phyloP scores from a whole-genome alignment of 2,113 vertebrate species.

The Thomomys bottae region DNA sequence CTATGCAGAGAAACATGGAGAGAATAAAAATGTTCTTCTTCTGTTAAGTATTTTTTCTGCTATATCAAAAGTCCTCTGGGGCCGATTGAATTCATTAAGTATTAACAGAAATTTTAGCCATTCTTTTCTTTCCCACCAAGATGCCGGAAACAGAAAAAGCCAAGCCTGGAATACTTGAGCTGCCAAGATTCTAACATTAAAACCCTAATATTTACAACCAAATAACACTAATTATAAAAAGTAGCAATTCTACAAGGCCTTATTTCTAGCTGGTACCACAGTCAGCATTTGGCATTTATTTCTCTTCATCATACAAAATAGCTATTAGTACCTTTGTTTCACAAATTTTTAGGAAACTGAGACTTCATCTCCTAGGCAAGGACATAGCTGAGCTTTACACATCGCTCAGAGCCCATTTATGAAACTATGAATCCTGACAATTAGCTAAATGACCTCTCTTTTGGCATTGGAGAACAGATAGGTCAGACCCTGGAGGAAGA shows the following conservation, averaged over 20 bases:
- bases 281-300: neutral
- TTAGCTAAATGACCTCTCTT: neutral
- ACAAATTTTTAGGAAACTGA: neutral
- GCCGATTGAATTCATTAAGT: conserved; percentile 44
- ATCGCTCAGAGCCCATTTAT: neutral
- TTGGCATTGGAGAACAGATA: neutral
- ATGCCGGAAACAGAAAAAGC: neutral
- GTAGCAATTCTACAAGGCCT: neutral
- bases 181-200: neutral
- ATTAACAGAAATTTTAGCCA: neutral
- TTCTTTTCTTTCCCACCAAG: conserved; percentile 2
- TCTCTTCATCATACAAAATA: neutral
- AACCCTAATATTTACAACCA: neutral
- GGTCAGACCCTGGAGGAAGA: neutral
- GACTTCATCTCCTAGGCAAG: neutral
- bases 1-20: neutral
- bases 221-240: neutral
- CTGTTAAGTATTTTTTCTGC: neutral
- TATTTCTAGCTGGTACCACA: neutral
- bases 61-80: neutral
- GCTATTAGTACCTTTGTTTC: neutral
- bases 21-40: conserved; percentile 25
- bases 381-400: too few species aligned
- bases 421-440: neutral
- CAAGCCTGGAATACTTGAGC: neutral